A percentile compares a stretch with the other conserved stretches of the same genome.
phyloP scores from a whole-genome alignment of 1,140 invertebrate species.

The Trichonephila clavata region DNA sequence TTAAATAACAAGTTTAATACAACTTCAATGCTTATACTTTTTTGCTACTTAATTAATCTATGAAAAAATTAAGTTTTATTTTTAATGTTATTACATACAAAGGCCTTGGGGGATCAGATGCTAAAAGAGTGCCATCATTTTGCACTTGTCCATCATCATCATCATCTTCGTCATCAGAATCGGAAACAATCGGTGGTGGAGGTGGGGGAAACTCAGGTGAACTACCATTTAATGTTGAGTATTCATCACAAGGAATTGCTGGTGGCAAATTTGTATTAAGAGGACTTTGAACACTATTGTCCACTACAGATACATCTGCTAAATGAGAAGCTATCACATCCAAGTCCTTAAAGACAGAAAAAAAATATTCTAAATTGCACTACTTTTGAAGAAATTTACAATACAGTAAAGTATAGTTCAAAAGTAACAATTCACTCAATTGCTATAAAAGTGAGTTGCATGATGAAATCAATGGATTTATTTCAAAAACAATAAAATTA shows the following conservation, averaged over 20 bases:
- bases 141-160: conserved; percentile 83
- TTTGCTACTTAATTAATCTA: not conserved
- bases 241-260: conserved; percentile 59
- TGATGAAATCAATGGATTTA: too few relatives aligned
- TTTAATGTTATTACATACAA: conserved; percentile 86
- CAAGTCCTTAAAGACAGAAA: conserved; percentile 87
- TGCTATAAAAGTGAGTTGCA: too few relatives aligned
- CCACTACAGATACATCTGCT: conserved; percentile 87
- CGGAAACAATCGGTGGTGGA: conserved; percentile 79
- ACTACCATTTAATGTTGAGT: conserved; percentile 76
- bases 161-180: conserved; percentile 82
- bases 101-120: conserved; percentile 97
- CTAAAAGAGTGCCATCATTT: conserved; percentile 96
- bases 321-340: conserved; percentile 95
- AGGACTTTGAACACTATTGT: conserved; percentile 78
- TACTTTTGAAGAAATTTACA: not conserved
- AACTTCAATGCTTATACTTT: too few relatives aligned
- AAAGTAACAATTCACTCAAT: too few relatives aligned
- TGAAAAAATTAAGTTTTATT: not conserved
- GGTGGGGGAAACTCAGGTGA: conserved; percentile 78
- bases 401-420: not conserved
- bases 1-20: too few relatives aligned
- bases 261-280: conserved; percentile 72
- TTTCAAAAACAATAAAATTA: too few relatives aligned
- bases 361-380: not conserved